Base-by-base conservation (phyloP, 2,113 vertebrate genomes). In the Anhinga rufa region DNA sequence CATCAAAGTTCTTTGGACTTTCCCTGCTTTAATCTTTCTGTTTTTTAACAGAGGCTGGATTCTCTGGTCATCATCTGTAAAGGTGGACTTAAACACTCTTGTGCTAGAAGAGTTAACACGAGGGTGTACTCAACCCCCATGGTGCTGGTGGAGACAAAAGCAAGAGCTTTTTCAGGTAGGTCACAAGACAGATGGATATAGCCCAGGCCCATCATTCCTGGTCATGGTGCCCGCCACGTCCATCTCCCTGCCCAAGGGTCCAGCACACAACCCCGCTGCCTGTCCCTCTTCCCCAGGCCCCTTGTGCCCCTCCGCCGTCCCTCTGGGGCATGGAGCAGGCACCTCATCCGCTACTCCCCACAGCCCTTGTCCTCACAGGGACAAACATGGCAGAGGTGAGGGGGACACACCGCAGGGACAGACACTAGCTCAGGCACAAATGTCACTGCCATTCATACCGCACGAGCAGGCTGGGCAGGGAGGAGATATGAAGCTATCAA, bases 211-310 rank as follows among this genome's bases (percentile, higher is more conserved):
- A 42, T 22, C 55, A 7, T 10, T 17, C 32, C 12, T 42, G 46
- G 21, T 10, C 18, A 7, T 0, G 3, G 28, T 42, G 15, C 18
- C 51, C 18, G 3, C 4, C 5, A 1, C 2, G 6, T 22, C 88
- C 31, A 46, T 29, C 28, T 51, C 61, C 15, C n/a, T 10, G 24
- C 18, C n/a, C 40, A 25, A 78, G 34, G 31, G 6, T 15, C 34
- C 68, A 52, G 48, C 72, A 54, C 17, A 6, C 9, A 36, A 10
- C 6, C 6, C 25, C 57, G 32, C 1, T 9, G 10, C 61, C 60
- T 29, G 38, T 14, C 52, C 31, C 34, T 44, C 14, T 28, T 42
- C 22, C 28, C 38, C 29, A 42, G 20, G 15, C 6, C 28, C 38
- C 49, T 26, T 14, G 7, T 60, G 38, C 5, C 55, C 46, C 31